Conservation (phyloP, 2,113 vertebrate genomes). For the Cinclus mexicanus region DNA sequence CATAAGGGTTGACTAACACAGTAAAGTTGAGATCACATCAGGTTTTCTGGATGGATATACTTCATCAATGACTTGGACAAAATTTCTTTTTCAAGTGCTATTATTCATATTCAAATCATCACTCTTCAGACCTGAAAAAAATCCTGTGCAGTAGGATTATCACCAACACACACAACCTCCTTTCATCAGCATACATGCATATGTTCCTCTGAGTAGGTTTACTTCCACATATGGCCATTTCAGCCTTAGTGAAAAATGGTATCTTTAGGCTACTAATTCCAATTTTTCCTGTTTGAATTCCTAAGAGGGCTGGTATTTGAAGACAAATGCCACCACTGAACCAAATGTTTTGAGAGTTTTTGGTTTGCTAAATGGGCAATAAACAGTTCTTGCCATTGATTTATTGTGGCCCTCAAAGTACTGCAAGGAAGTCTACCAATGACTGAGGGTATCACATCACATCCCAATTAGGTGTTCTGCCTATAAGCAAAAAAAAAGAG, state of each 20-base stretch:
- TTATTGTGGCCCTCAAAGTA: not conserved
- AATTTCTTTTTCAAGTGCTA: not conserved
- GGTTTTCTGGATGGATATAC: not conserved
- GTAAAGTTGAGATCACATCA: not conserved
- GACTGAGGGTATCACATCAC: not conserved
- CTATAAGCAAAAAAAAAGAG: not conserved
- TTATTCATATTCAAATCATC: not conserved
- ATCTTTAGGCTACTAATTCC: not conserved
- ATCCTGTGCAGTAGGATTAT: not conserved
- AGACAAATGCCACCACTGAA: not conserved
- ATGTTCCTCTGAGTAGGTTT: not conserved
- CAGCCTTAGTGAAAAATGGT: not conserved
- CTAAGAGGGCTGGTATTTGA: not conserved
- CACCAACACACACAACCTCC: not conserved
- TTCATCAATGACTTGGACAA: not conserved
- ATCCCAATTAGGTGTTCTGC: not conserved
- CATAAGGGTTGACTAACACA: not conserved
- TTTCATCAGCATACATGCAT: not conserved
- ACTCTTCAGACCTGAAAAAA: not conserved
- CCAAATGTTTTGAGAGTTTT: not conserved
- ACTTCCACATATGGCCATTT: not conserved
- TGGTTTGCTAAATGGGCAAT: not conserved
- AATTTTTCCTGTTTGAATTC: not conserved
- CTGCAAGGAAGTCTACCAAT: not conserved
- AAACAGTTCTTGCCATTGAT: not conserved